Conservation (phyloP, 2,797 vertebrate genomes). For the Lithobates pipiens region DNA sequence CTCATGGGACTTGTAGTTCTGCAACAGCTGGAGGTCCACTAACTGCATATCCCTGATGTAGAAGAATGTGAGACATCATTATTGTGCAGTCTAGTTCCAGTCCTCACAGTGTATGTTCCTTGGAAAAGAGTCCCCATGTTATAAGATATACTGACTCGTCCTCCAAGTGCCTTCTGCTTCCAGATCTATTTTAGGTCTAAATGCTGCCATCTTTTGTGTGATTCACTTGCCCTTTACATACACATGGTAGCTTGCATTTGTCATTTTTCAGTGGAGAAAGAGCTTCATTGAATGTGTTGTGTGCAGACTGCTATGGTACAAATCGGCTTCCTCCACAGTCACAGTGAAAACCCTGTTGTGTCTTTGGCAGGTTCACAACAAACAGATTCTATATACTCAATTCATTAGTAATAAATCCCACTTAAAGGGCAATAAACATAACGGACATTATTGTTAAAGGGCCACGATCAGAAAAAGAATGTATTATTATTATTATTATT, state of each 20-base stretch:
- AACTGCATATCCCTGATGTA: too few relatives aligned
- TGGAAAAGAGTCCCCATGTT: neutral
- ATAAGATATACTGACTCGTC: neutral
- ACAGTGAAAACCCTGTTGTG: neutral
- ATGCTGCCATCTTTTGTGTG: neutral
- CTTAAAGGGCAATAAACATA: too few relatives aligned
- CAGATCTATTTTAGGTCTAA: constrained; percentile 31
- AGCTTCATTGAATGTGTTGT: constrained; percentile 15
- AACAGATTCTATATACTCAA: neutral
- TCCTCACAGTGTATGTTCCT: neutral
- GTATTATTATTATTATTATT: too few relatives aligned
- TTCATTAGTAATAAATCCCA: too few relatives aligned
- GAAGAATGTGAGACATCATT: neutral
- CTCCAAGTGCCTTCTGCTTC: neutral
- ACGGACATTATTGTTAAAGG: too few relatives aligned
- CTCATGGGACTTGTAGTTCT: too few relatives aligned
- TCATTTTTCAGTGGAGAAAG: constrained; percentile 12
- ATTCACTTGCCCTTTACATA: constrained; percentile 52
- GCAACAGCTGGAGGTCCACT: too few relatives aligned
- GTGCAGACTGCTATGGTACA: neutral
- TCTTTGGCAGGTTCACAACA: neutral
- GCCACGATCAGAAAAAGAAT: too few relatives aligned
- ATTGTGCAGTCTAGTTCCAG: neutral
- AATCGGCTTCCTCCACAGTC: neutral
- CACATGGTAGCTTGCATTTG: neutral